These are phyloP conservation scores for Podarcis siculus DNA, from an alignment of 2,797 vertebrate genomes.

Conservation along the genomic window DNA sequence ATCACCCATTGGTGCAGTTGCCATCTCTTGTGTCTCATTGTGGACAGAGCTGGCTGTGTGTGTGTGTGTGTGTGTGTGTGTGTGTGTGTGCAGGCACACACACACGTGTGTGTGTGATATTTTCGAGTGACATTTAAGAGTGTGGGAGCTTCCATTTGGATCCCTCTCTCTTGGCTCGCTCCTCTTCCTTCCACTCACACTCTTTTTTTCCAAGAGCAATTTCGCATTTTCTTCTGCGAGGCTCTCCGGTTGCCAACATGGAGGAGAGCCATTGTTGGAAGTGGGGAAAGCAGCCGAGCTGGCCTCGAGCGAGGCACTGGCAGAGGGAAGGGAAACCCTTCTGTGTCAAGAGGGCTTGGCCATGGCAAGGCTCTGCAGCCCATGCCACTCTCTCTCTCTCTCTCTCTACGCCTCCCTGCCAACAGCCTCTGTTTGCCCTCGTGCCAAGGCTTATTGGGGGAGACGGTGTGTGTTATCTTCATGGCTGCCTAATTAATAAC, in stretches of 20 bases:
- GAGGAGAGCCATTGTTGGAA: conserved; percentile 83
- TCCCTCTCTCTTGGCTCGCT: conserved; percentile 77
- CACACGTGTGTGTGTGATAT: conserved; percentile 65
- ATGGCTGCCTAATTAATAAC: conserved; percentile 73
- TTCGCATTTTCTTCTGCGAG: conserved; percentile 83
- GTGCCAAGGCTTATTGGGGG: conserved; percentile 70
- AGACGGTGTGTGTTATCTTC: conserved; percentile 62
- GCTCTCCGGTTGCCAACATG: conserved; percentile 82
- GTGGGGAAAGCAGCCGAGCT: conserved; percentile 77
- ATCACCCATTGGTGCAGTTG: conserved; percentile 45
- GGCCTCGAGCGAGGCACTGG: conserved; percentile 75
- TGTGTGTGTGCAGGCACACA: neutral
- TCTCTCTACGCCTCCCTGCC: conserved; percentile 45
- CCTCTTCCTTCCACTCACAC: conserved; percentile 80
- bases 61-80: neutral
- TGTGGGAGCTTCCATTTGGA: conserved; percentile 79
- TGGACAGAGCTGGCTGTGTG: conserved; percentile 55
- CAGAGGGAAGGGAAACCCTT: conserved; percentile 80
- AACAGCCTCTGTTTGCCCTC: conserved; percentile 70
- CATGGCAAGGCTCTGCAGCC: conserved; percentile 69
- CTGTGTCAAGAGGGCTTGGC: conserved; percentile 79
- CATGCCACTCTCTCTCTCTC: conserved; percentile 58
- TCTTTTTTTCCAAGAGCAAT: conserved; percentile 79
- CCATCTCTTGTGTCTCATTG: conserved; percentile 44
- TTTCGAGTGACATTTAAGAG: conserved; percentile 80